Evolutionary conservation across 2,797 vertebrate species (phyloP), one percentile per base, ranked within the genome.

Genomic region (Danio aesculapii): DNA sequence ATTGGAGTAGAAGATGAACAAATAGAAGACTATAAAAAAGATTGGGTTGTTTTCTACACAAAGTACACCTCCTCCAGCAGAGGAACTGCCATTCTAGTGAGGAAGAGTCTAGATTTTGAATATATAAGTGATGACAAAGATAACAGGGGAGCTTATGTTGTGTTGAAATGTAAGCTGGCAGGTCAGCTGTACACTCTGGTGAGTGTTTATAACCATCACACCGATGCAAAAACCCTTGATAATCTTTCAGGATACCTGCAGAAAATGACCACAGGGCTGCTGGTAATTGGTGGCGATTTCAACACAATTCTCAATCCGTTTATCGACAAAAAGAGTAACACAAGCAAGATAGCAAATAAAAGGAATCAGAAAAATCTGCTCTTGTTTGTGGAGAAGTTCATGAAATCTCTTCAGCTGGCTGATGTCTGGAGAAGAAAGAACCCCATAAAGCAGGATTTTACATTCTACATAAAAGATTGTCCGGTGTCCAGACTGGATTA

Each of bases 241-340:
- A 30, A 30, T 30, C 30, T 30, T 3, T 30, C 30, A 30, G 30
- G 30, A 30, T 30, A 30, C 30, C 30, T 30, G 30, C 73, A 75
- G 21, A 62, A 30, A 1, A 75, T 52, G 59, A 52, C 59, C 6
- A 43, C 6, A 46, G 74, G 74, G 50, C 13, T 76, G 5, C 41
- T 76, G n/a, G 61, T 76, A 39, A 76, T 81, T 6, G 79, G 50
- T 55, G 79, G 79, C 50, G 79, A 81, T 74, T 81, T 81, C 21
- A 81, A 74, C 43, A 75, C n/a, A 0, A 71, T 59, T 49, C 7
- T 75, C 1, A 81, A 81, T 61, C 39, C 17, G 17, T 75, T 53
- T 55, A 19, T 80, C 6, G 78, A 80, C 39, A 55, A 66, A 46
- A 50, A 17, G 9, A 49, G 12, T 2, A 21, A 46, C n/a, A 6